Percentiles rank a stretch among this genome's conserved stretches.
Evolutionary conservation across 2,888 invertebrate genomes (phyloP).

Genomic region (Lithophane socia): DNA sequence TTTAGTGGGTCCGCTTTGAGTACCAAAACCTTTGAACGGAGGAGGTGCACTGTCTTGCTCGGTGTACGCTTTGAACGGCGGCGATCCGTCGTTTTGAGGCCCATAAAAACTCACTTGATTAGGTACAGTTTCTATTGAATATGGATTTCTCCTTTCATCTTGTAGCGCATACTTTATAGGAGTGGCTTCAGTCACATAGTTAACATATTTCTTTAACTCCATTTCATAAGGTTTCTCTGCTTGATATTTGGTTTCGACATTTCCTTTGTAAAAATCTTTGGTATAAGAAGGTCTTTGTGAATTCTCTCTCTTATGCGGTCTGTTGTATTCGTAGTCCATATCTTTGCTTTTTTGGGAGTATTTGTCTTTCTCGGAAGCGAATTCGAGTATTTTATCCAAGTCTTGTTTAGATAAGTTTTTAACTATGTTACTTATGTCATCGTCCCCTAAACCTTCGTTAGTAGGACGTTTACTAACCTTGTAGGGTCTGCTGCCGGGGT

Average conservation of each 20-base stretch:
- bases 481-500: constrained; percentile 69
- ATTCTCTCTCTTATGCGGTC: constrained; percentile 58
- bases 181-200: constrained; percentile 59
- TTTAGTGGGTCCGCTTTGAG: constrained; percentile 7
- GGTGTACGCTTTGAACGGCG: background rate
- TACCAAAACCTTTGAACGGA: background rate
- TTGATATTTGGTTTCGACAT: constrained; percentile 40
- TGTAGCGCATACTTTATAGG: constrained; percentile 23
- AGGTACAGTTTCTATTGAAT: constrained; percentile 8
- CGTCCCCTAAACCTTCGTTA: constrained; percentile 79
- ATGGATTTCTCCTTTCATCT: constrained; percentile 34
- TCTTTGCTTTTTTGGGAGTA: constrained; percentile 56
- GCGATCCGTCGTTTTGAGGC: constrained; percentile 25
- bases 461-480: constrained; percentile 82
- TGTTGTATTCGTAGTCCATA: constrained; percentile 48
- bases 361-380: constrained; percentile 74
- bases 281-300: constrained; percentile 10
- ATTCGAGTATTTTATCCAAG: constrained; percentile 82
- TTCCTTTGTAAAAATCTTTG: constrained; percentile 56
- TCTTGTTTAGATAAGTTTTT: constrained; percentile 85
- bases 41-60: constrained; percentile 10
- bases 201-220: constrained; percentile 54
- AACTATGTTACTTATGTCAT: constrained; percentile 82
- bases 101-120: constrained; percentile 34
- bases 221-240: constrained; percentile 49